Evolutionary conservation across 2,113 vertebrate species (phyloP).

Genomic region (Epinephelus moara): DNA sequence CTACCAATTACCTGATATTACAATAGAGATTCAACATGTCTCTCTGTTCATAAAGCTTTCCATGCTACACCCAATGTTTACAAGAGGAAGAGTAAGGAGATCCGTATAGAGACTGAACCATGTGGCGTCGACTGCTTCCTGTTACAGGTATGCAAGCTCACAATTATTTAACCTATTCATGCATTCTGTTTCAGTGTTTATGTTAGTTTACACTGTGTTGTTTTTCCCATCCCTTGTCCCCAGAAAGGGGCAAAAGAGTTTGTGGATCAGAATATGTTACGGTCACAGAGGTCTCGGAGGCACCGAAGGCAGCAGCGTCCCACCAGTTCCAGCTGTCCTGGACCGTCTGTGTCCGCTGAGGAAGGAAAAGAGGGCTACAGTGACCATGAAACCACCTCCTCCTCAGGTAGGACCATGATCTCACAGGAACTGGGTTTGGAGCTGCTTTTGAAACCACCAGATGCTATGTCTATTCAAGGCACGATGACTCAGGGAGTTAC

Average conservation of each 20-base stretch:
- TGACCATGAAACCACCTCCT: conserved; percentile 96
- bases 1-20: not conserved
- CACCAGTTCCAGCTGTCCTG: conserved; percentile 86
- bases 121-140: conserved; percentile 97
- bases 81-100: conserved; percentile 97
- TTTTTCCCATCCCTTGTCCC: not conserved
- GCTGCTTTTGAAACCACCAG: not conserved
- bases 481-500: not conserved
- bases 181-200: not conserved
- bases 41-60: conserved; percentile 88
- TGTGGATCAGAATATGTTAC: conserved; percentile 91
- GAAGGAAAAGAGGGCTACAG: conserved; percentile 93
- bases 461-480: not conserved
- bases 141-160: conserved; percentile 87
- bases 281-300: conserved; percentile 90
- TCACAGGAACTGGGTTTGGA: not conserved
- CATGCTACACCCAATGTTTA: conserved; percentile 97
- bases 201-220: too few species aligned
- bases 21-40: conserved; percentile 4
- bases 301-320: conserved; percentile 86
- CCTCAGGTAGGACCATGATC: conserved; percentile 87
- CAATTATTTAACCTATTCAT: not conserved
- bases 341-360: conserved; percentile 80
- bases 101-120: conserved; percentile 94
- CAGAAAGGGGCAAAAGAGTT: conserved; percentile 99